phyloP scores from a whole-genome alignment of 2,888 invertebrate species.

The Phaonia tiefii region DNA sequence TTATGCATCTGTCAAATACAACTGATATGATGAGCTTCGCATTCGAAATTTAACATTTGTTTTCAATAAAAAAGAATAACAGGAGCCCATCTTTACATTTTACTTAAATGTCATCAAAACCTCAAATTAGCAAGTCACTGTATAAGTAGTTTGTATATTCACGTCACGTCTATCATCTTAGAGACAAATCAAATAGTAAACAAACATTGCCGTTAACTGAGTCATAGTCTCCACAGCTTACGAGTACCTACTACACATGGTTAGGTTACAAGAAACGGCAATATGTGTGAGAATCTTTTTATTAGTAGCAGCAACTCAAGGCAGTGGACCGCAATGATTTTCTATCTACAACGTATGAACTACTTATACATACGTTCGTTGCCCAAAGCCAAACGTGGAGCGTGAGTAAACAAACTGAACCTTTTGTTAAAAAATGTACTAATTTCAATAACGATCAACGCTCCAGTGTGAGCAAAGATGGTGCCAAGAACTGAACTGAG shows the following conservation, averaged over 20 bases:
- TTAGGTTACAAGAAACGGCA: conserved; percentile 17
- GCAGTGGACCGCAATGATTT: background rate
- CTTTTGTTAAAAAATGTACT: background rate
- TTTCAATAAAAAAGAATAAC: too few relatives aligned
- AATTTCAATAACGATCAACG: background rate
- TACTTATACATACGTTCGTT: too few relatives aligned
- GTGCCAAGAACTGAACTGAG: conserved; percentile 4
- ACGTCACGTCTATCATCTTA: too few relatives aligned
- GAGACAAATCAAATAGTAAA: background rate
- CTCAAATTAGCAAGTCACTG: too few relatives aligned
- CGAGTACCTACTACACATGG: background rate
- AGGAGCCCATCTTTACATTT: too few relatives aligned
- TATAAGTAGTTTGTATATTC: too few relatives aligned
- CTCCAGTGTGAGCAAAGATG: background rate
- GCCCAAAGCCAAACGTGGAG: background rate
- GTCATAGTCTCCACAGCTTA: background rate
- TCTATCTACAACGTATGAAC: too few relatives aligned
- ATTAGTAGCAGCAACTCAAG: background rate
- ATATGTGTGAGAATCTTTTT: conserved; percentile 29
- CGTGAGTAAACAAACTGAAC: background rate
- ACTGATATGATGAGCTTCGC: too few relatives aligned
- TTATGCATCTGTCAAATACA: too few relatives aligned
- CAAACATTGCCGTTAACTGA: background rate
- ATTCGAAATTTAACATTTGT: too few relatives aligned
- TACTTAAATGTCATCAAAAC: too few relatives aligned